These are phyloP conservation scores for Anodontia alba DNA, from an alignment of 2,888 invertebrate genomes.

Conservation along the genomic window DNA sequence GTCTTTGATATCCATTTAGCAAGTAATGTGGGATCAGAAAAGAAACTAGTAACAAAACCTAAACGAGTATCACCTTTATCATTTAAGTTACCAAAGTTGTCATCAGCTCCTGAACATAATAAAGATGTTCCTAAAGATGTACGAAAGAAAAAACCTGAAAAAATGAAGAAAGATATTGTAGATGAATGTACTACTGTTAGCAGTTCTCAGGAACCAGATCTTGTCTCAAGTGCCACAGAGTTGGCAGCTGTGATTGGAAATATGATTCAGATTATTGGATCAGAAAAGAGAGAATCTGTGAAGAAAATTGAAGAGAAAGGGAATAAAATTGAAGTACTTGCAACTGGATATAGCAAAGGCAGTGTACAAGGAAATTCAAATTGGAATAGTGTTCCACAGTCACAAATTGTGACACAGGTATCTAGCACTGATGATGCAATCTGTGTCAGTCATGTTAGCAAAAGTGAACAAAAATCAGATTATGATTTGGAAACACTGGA, in stretches of 20 bases:
- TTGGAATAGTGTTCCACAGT: not conserved
- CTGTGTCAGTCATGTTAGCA: not conserved
- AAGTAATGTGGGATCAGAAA: not conserved
- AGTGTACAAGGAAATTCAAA: not conserved
- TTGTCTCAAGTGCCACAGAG: slow-evolving; percentile 15
- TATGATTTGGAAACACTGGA: slow-evolving; percentile 36
- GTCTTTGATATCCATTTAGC: not conserved
- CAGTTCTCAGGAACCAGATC: not conserved
- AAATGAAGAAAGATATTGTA: not conserved
- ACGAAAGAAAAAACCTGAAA: not conserved
- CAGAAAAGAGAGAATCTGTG: slow-evolving; percentile 36
- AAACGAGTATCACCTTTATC: slow-evolving; percentile 2
- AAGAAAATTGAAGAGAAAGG: slow-evolving; percentile 24
- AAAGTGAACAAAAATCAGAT: not conserved
- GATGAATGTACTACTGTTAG: slow-evolving; percentile 7
- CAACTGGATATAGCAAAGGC: not conserved
- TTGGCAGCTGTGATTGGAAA: slow-evolving; percentile 50
- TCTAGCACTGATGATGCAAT: slow-evolving; percentile 1
- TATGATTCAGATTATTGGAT: slow-evolving; percentile 59
- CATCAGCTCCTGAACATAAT: not conserved
- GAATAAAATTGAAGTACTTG: slow-evolving; percentile 8
- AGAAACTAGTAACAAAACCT: not conserved
- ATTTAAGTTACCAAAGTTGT: not conserved
- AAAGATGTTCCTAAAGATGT: not conserved
- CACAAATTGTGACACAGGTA: not conserved